A percentile compares a stretch with the other conserved stretches of the same genome.
Evolutionary conservation across 2,113 vertebrate genomes (phyloP).

Genomic region (Leucosticte australis): DNA sequence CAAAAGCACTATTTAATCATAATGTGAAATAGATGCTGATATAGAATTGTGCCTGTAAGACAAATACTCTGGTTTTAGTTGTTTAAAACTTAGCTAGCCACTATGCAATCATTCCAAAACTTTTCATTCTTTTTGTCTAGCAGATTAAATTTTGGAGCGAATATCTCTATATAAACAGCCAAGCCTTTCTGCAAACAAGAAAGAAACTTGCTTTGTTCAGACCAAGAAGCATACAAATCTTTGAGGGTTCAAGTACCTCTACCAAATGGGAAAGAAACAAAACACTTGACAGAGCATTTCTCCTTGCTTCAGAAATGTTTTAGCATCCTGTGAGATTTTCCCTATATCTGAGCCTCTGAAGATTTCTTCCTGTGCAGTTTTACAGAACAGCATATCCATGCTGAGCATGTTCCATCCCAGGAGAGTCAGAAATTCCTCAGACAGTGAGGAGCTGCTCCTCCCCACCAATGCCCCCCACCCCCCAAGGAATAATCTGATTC

Average conservation of each 20-base stretch:
- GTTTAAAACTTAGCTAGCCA: neutral
- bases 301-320: neutral
- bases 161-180: neutral
- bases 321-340: neutral
- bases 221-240: neutral
- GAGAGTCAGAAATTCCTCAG: neutral
- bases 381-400: neutral
- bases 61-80: neutral
- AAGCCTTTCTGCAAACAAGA: neutral
- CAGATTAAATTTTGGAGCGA: neutral
- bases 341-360: neutral
- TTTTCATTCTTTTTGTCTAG: neutral
- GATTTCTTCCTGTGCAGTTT: neutral
- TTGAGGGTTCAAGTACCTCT: neutral
- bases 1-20: neutral
- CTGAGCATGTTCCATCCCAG: neutral
- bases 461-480: accelerated
- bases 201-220: neutral
- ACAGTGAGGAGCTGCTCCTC: neutral
- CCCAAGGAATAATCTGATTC: neutral
- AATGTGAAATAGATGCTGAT: neutral
- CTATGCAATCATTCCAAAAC: neutral
- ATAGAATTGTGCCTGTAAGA: neutral
- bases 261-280: neutral
- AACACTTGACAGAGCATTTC: neutral